These are phyloP conservation scores for Balaenoptera acutorostrata DNA, from an alignment of 2,113 vertebrate genomes.

Conservation along the genomic window DNA sequence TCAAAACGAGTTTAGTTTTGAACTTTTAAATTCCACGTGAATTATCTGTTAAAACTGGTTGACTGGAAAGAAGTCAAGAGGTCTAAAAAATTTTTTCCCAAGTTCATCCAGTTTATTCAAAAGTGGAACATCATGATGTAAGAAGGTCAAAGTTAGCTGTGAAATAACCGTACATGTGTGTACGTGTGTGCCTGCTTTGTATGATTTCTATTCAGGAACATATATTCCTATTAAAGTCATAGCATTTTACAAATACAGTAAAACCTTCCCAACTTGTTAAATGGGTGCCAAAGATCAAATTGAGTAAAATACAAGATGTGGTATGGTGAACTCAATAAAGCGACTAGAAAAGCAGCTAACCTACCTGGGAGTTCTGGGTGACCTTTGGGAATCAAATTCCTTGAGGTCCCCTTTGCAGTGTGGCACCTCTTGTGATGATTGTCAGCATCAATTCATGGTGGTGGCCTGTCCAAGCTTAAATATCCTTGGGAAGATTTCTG, in stretches of 20 bases:
- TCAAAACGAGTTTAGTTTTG: conserved; percentile 23
- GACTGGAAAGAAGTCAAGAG: conserved; percentile 56
- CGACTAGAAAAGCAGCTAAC: not conserved
- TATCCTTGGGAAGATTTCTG: not conserved
- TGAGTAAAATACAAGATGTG: not conserved
- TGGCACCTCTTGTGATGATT: not conserved
- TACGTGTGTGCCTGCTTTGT: accelerated
- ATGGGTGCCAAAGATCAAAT: not conserved
- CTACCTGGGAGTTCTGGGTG: not conserved
- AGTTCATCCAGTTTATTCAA: conserved; percentile 4
- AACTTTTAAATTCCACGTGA: conserved; percentile 40
- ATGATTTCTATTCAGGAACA: not conserved
- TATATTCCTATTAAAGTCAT: not conserved
- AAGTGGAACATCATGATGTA: not conserved
- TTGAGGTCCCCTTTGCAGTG: too few species aligned
- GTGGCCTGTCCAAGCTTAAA: not conserved
- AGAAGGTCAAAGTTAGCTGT: not conserved
- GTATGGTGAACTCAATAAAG: not conserved
- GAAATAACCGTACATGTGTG: not conserved
- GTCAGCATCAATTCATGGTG: not conserved
- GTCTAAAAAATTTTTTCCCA: not conserved
- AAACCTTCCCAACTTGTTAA: not conserved
- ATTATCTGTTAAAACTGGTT: conserved; percentile 36
- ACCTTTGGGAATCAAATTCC: not conserved
- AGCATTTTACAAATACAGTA: not conserved